A percentile compares a stretch with the other conserved stretches of the same genome.
Evolutionary conservation across 2,888 invertebrate species (phyloP).

Genomic region (Clistopyga incitator): DNA sequence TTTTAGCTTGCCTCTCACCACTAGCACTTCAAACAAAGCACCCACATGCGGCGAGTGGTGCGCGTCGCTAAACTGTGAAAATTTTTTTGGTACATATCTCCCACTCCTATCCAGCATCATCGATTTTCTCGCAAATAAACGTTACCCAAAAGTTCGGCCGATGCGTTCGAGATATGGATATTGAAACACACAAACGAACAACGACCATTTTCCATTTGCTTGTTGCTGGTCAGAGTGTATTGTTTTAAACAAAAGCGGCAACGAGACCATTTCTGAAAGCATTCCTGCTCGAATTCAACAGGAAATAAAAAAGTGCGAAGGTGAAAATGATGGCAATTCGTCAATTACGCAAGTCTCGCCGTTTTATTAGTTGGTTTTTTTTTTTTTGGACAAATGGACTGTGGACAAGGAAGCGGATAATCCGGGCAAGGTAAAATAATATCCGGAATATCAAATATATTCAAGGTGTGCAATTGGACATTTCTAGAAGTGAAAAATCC

Average conservation of each 20-base stretch:
- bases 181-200: slow-evolving; percentile 31
- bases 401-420: no score
- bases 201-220: not conserved
- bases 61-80: slow-evolving; percentile 22
- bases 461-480: no score
- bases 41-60: slow-evolving; percentile 19
- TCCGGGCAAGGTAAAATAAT: no score
- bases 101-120: slow-evolving; percentile 30
- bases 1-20: slow-evolving; percentile 37
- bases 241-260: not conserved
- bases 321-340: slow-evolving; percentile 58
- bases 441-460: no score
- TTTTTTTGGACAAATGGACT: no score
- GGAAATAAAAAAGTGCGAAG: not conserved
- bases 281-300: not conserved
- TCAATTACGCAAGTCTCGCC: slow-evolving; percentile 67
- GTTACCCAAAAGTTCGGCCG: slow-evolving; percentile 15
- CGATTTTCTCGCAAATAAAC: slow-evolving; percentile 38
- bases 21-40: slow-evolving; percentile 49
- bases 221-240: not conserved
- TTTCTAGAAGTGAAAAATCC: not conserved
- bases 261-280: not conserved
- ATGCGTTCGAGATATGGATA: slow-evolving; percentile 35
- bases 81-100: slow-evolving; percentile 17
- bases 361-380: slow-evolving; percentile 63